Conservation (phyloP, 1,140 invertebrate species). For the Hyles euphorbiae region DNA sequence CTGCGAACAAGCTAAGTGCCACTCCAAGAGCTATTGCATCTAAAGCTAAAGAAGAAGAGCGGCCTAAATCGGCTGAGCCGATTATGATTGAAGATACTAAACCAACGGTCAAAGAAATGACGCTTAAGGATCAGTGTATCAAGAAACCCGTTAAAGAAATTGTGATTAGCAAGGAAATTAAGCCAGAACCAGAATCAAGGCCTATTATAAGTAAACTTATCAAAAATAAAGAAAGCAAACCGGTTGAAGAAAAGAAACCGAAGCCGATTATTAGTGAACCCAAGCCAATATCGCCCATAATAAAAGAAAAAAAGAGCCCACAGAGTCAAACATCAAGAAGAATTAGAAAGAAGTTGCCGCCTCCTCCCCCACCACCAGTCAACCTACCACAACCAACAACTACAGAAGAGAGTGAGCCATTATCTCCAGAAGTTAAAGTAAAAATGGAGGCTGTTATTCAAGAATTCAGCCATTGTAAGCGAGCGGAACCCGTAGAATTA, state of each 20-base stretch:
- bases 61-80: conserved; percentile 30
- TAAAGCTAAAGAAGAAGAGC: conserved; percentile 38
- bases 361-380: conserved; percentile 63
- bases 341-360: conserved; percentile 63
- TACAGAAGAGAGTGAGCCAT: conserved; percentile 34
- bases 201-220: background rate
- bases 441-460: conserved; percentile 78
- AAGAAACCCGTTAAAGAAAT: conserved; percentile 8
- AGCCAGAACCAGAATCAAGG: background rate
- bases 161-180: conserved; percentile 4
- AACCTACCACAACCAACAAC: conserved; percentile 26
- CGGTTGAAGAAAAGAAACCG: conserved; percentile 17
- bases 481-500: conserved; percentile 51
- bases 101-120: conserved; percentile 4
- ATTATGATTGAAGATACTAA: conserved; percentile 27
- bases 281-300: conserved; percentile 63
- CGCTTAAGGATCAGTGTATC: background rate
- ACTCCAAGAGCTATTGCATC: conserved; percentile 61
- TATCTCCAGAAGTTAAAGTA: conserved; percentile 72
- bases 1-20: conserved; percentile 63
- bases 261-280: conserved; percentile 15
- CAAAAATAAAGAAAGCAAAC: conserved; percentile 6
- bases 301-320: conserved; percentile 41
- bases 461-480: conserved; percentile 68
- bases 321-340: conserved; percentile 50